A percentile compares a stretch with the other conserved stretches of the same genome.
Evolutionary conservation across 2,113 vertebrate species (phyloP).

Genomic region (Acanthochromis polyacanthus): DNA sequence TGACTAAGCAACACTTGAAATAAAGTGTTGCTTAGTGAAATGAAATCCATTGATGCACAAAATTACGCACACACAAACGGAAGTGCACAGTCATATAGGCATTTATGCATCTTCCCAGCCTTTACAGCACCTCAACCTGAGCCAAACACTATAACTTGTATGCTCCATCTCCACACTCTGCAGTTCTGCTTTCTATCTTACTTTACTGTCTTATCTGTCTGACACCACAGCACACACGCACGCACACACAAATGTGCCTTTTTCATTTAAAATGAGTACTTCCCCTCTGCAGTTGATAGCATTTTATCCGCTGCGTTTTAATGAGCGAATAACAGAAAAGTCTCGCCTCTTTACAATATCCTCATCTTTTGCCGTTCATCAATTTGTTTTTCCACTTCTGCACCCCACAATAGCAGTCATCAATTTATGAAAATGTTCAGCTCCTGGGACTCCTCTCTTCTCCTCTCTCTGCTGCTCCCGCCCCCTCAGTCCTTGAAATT

Average conservation of each 20-base stretch:
- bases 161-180: background rate
- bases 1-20: conserved; percentile 5
- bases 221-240: background rate
- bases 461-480: conserved; percentile 22
- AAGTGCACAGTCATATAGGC: background rate
- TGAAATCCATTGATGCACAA: background rate
- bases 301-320: conserved; percentile 45
- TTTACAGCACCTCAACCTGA: conserved; percentile 1
- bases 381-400: conserved; percentile 46
- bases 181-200: background rate
- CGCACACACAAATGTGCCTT: conserved; percentile 1
- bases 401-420: conserved; percentile 41
- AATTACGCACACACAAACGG: background rate
- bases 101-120: background rate
- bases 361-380: conserved; percentile 33
- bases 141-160: background rate
- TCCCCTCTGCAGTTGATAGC: conserved; percentile 32
- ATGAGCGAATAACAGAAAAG: conserved; percentile 34
- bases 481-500: conserved; percentile 63
- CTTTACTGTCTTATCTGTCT: conserved; percentile 19
- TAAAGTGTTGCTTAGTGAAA: background rate
- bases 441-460: conserved; percentile 45
- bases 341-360: conserved; percentile 19
- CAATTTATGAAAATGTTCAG: conserved; percentile 57
- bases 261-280: conserved; percentile 50